Percentiles rank a stretch among this genome's conserved stretches.
Conservation (phyloP, 1,140 invertebrate genomes). For the Diuraphis noxia region DNA sequence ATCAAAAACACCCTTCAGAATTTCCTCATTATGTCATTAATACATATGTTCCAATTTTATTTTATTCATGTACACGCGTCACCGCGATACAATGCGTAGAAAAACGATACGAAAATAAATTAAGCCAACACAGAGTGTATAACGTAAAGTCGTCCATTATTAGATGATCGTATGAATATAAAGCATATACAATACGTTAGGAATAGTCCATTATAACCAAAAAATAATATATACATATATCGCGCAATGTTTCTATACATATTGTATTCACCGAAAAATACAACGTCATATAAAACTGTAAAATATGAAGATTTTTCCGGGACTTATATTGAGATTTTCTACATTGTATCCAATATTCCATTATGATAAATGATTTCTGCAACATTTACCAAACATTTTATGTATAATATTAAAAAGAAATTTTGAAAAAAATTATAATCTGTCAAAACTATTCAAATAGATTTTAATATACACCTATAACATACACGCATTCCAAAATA, state of each 20-base stretch:
- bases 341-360: background rate
- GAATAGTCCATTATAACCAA: background rate
- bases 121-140: background rate
- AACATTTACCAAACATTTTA: background rate
- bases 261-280: background rate
- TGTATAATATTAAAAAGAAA: background rate
- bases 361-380: background rate
- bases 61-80: background rate
- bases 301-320: background rate
- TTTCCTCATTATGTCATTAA: background rate
- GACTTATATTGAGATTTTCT: background rate
- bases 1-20: background rate
- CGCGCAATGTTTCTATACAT: background rate
- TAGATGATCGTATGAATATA: background rate
- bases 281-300: background rate
- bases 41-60: too few relatives aligned
- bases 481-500: background rate
- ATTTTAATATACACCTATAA: too few relatives aligned
- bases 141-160: background rate
- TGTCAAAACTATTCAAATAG: background rate
- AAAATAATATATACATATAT: background rate
- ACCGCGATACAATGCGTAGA: too few relatives aligned
- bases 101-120: background rate
- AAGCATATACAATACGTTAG: background rate
- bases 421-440: background rate